These are phyloP conservation scores for Atethmia centrago DNA, from an alignment of 2,888 invertebrate species.

Conservation along the genomic window DNA sequence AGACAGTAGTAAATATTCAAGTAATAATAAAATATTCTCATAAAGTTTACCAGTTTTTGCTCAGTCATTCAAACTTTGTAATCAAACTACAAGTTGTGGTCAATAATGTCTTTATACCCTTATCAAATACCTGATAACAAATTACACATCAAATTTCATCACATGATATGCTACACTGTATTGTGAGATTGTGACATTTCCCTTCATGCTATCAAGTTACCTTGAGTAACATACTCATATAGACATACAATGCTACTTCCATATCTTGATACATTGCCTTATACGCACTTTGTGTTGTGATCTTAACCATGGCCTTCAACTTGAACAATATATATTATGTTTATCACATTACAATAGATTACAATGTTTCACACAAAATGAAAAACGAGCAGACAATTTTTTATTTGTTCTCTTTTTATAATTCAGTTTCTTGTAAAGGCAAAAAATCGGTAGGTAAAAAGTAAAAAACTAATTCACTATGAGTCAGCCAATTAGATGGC, in stretches of 20 bases:
- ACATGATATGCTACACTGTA: slow-evolving; percentile 21
- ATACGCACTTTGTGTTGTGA: slow-evolving; percentile 60
- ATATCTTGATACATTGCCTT: slow-evolving; percentile 66
- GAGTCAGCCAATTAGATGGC: slow-evolving; percentile 25
- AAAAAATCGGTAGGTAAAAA: slow-evolving; percentile 3
- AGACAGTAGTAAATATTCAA: neutral
- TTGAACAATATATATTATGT: slow-evolving; percentile 55
- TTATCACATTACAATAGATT: slow-evolving; percentile 31
- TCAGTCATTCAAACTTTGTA: slow-evolving; percentile 23
- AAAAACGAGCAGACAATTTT: slow-evolving; percentile 33
- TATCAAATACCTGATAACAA: slow-evolving; percentile 36
- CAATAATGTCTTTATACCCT: slow-evolving; percentile 1
- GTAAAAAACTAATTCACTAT: slow-evolving; percentile 29
- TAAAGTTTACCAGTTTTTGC: slow-evolving; percentile 4
- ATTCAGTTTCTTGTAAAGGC: slow-evolving; percentile 1
- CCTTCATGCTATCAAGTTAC: slow-evolving; percentile 55
- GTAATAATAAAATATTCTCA: neutral
- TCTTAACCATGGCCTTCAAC: slow-evolving; percentile 72
- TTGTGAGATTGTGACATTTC: slow-evolving; percentile 37
- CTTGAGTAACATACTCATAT: slow-evolving; percentile 69
- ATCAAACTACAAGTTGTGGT: slow-evolving; percentile 36
- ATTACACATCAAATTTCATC: slow-evolving; percentile 31
- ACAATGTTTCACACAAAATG: slow-evolving; percentile 19
- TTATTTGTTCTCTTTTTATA: slow-evolving; percentile 33
- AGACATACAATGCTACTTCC: slow-evolving; percentile 74